Evolutionary conservation across 2,888 invertebrate genomes (phyloP).

Genomic region (Cloeon dipterum): DNA sequence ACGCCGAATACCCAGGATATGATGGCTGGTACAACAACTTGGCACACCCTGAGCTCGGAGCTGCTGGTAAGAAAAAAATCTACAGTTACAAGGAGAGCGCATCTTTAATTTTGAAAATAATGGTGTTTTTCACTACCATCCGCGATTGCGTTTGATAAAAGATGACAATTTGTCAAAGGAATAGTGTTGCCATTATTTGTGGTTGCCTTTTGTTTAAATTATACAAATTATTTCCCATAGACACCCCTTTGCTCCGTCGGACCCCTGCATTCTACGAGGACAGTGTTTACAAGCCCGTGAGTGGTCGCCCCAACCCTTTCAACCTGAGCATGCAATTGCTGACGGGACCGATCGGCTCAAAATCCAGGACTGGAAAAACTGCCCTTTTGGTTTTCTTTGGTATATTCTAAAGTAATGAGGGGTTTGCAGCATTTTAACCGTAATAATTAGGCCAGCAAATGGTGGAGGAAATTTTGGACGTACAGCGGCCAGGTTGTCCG

Average conservation of each 20-base stretch:
- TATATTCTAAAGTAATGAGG: conserved; percentile 13
- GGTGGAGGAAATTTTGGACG: conserved; percentile 34
- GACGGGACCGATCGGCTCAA: conserved; percentile 16
- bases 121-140: too few relatives aligned
- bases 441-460: conserved; percentile 28
- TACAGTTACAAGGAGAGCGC: too few relatives aligned
- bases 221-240: too few relatives aligned
- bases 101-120: too few relatives aligned
- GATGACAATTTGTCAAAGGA: too few relatives aligned
- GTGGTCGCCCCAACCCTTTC: conserved; percentile 26
- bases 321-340: conserved; percentile 23
- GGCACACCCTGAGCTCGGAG: conserved; percentile 20
- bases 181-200: too few relatives aligned
- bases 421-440: not conserved
- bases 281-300: conserved; percentile 27
- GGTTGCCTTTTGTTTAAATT: too few relatives aligned
- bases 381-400: conserved; percentile 34
- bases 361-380: conserved; percentile 25
- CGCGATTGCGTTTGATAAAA: too few relatives aligned
- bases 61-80: conserved; percentile 18
- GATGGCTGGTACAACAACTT: conserved; percentile 25
- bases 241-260: conserved; percentile 26
- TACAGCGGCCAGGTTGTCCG: conserved; percentile 32
- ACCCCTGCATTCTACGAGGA: conserved; percentile 29
- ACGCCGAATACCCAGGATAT: conserved; percentile 17